These are phyloP conservation scores for Gryon sp. DNA, from an alignment of 1,140 invertebrate genomes.

Conservation along the genomic window DNA sequence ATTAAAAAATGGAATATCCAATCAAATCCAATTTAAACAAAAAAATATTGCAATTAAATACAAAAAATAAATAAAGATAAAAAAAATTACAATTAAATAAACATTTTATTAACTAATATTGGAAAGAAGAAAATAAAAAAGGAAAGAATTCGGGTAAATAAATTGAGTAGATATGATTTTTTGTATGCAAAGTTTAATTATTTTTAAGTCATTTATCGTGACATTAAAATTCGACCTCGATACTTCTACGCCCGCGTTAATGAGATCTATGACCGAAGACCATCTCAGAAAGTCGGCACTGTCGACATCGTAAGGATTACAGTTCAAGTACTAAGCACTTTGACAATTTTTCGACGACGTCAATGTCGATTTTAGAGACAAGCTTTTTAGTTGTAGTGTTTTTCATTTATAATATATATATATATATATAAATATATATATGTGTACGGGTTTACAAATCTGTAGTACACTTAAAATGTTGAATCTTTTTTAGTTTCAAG, in stretches of 20 bases:
- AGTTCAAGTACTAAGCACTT: slow-evolving; percentile 6
- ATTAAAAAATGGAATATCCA: too few species aligned
- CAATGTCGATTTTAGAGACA: slow-evolving; percentile 31
- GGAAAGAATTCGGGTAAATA: too few species aligned
- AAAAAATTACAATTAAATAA: too few species aligned
- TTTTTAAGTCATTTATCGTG: slow-evolving; percentile 68
- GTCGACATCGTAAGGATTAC: slow-evolving; percentile 26
- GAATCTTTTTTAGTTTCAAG: neutral
- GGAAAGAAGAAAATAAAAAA: too few species aligned
- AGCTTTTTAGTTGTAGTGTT: slow-evolving; percentile 16
- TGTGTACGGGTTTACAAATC: neutral
- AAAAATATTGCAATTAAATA: too few species aligned
- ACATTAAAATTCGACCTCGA: slow-evolving; percentile 69
- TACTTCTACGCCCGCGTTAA: slow-evolving; percentile 69
- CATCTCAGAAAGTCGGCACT: slow-evolving; percentile 46
- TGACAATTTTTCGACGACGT: slow-evolving; percentile 4
- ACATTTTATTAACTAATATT: too few species aligned
- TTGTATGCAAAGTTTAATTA: slow-evolving; percentile 71
- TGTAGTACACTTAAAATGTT: neutral
- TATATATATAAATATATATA: slow-evolving; percentile 28
- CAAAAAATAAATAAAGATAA: too few species aligned
- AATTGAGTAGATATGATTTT: too few species aligned
- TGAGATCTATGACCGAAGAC: slow-evolving; percentile 66
- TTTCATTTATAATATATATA: slow-evolving; percentile 50
- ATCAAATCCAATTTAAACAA: too few species aligned